phyloP scores from a whole-genome alignment of 2,888 invertebrate genomes.

The Hydraecia micacea region DNA sequence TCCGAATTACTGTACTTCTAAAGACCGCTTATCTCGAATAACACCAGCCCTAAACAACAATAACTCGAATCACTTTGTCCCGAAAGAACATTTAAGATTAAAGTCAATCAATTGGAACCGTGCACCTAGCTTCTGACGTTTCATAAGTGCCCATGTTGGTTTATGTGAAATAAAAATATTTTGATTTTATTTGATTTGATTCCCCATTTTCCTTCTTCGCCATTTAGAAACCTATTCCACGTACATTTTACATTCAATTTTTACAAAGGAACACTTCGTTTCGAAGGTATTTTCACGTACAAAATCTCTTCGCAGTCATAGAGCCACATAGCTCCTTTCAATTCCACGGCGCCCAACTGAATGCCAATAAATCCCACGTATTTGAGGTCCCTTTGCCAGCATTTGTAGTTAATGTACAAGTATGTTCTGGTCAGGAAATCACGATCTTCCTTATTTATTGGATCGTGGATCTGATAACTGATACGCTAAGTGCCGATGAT shows the following conservation, averaged over 20 bases:
- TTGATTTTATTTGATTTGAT: too few relatives aligned
- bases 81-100: not conserved
- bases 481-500: constrained; percentile 69
- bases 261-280: not conserved
- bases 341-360: constrained; percentile 16
- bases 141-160: too few relatives aligned
- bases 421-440: constrained; percentile 67
- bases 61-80: not conserved
- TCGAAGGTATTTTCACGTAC: not conserved
- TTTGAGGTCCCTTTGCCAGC: constrained; percentile 35
- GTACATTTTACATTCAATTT: not conserved
- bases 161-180: too few relatives aligned
- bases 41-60: not conserved
- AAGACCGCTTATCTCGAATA: not conserved
- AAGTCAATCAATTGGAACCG: too few relatives aligned
- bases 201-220: not conserved
- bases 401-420: constrained; percentile 41
- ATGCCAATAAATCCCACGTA: constrained; percentile 48
- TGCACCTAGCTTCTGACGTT: too few relatives aligned
- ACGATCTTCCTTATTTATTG: constrained; percentile 72
- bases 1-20: too few relatives aligned
- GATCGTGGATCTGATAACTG: constrained; percentile 74
- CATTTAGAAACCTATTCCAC: not conserved
- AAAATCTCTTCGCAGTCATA: constrained; percentile 11
- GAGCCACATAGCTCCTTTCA: constrained; percentile 1